Conservation (phyloP, 2,888 invertebrate species). For the Drosophila greeni region DNA sequence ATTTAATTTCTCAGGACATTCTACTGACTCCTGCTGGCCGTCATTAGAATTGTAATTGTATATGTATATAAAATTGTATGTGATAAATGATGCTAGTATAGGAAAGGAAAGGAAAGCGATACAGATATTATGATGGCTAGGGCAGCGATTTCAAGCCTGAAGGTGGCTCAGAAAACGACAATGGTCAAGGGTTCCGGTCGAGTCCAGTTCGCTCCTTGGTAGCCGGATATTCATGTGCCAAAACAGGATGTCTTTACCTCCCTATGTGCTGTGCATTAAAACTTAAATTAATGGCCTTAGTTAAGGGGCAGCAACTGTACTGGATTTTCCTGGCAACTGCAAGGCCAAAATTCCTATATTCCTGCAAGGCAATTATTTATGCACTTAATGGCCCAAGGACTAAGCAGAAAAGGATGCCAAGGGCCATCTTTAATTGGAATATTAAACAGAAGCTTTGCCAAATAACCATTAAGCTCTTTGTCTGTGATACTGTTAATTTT, state of each 20-base stretch:
- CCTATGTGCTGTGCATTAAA: constrained; percentile 32
- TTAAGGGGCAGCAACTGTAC: constrained; percentile 19
- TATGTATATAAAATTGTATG: no score
- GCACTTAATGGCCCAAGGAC: constrained; percentile 46
- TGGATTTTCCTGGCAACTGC: no score
- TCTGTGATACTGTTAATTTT: constrained; percentile 8
- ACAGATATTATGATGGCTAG: constrained; percentile 12
- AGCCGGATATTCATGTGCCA: constrained; percentile 51
- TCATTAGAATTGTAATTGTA: no score
- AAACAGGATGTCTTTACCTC: constrained; percentile 28
- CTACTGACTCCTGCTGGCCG: no score
- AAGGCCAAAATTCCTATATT: no score
- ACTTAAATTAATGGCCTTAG: constrained; percentile 56
- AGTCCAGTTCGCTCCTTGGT: constrained; percentile 30
- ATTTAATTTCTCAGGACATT: no score
- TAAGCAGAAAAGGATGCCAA: constrained; percentile 18
- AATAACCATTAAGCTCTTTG: neutral
- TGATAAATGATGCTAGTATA: no score
- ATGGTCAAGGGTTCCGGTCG: no score
- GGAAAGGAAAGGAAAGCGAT: constrained; percentile 11
- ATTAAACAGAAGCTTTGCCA: constrained; percentile 24
- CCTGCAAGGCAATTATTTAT: constrained; percentile 56
- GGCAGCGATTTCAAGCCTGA: constrained; percentile 3
- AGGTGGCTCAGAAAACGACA: constrained; percentile 25
- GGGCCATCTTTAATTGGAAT: constrained; percentile 33